phyloP scores from a whole-genome alignment of 2,888 invertebrate genomes.

The Geophilus truncorum region DNA sequence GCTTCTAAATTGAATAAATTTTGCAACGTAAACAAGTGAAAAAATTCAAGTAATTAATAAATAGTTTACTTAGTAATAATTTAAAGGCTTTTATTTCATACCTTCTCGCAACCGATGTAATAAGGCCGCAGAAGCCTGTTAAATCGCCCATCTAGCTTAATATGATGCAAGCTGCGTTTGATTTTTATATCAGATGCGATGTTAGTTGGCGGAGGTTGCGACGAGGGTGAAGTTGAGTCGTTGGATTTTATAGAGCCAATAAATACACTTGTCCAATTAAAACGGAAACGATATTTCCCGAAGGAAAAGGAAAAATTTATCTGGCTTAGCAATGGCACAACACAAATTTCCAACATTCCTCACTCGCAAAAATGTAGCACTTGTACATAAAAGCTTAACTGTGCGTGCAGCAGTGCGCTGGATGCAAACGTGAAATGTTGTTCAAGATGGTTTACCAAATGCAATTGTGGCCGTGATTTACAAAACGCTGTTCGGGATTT shows the following conservation, averaged over 20 bases:
- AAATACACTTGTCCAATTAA: slow-evolving; percentile 18
- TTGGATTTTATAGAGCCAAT: background rate
- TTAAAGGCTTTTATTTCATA: background rate
- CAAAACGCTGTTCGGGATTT: background rate
- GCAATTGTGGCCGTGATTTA: background rate
- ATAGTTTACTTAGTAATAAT: background rate
- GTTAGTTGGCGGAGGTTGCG: background rate
- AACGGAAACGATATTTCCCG: background rate
- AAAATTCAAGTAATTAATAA: too few relatives aligned
- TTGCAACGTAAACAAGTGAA: too few relatives aligned
- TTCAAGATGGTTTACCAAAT: background rate
- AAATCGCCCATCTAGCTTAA: background rate
- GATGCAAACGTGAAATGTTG: slow-evolving; percentile 7
- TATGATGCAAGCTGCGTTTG: background rate
- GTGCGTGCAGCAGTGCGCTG: background rate
- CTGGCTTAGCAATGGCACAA: background rate
- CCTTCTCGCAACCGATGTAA: background rate
- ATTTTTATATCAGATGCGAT: background rate
- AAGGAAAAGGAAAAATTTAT: background rate
- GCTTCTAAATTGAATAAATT: too few relatives aligned
- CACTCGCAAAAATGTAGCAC: background rate
- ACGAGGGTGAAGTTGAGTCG: background rate
- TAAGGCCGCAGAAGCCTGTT: background rate
- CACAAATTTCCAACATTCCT: background rate
- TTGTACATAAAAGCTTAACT: slow-evolving; percentile 10